These are phyloP conservation scores for Bombylius discolor DNA, from an alignment of 2,888 invertebrate species.

Conservation along the genomic window DNA sequence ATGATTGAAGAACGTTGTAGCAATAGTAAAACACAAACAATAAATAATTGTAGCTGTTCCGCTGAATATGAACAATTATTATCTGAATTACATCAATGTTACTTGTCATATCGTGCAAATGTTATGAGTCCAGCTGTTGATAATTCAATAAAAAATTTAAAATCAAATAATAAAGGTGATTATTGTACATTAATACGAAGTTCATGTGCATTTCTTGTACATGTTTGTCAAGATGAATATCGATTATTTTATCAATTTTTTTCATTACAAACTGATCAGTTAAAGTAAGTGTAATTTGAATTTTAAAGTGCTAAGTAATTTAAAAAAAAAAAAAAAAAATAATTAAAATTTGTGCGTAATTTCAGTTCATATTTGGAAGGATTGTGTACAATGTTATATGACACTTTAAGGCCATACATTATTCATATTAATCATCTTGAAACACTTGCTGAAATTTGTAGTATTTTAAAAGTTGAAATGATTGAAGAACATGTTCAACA, in stretches of 20 bases:
- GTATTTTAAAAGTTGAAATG: slow-evolving; percentile 82
- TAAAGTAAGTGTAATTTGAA: slow-evolving; percentile 42
- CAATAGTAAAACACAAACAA: slow-evolving; percentile 38
- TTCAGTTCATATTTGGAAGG: slow-evolving; percentile 65
- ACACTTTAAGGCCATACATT: slow-evolving; percentile 81
- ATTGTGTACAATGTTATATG: slow-evolving; percentile 79
- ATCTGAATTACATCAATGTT: slow-evolving; percentile 69
- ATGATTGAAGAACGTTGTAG: slow-evolving; percentile 68
- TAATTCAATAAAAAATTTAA: slow-evolving; percentile 53
- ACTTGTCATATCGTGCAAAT: slow-evolving; percentile 56
- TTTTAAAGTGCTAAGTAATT: neutral
- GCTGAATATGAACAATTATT: slow-evolving; percentile 62
- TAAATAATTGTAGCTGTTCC: slow-evolving; percentile 37
- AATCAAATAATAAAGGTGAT: slow-evolving; percentile 52
- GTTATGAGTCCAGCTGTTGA: slow-evolving; percentile 58
- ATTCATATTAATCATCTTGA: slow-evolving; percentile 96
- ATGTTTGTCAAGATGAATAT: slow-evolving; percentile 90
- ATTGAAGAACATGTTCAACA: slow-evolving; percentile 79
- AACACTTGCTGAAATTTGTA: slow-evolving; percentile 91
- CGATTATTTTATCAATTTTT: slow-evolving; percentile 88
- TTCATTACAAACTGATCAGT: slow-evolving; percentile 47
- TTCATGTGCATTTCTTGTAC: slow-evolving; percentile 79
- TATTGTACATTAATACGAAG: slow-evolving; percentile 75
- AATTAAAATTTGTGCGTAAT: neutral
- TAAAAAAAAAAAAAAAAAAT: neutral